Base-by-base conservation (phyloP, 2,888 invertebrate genomes). In the Heteromurus nitidus region DNA sequence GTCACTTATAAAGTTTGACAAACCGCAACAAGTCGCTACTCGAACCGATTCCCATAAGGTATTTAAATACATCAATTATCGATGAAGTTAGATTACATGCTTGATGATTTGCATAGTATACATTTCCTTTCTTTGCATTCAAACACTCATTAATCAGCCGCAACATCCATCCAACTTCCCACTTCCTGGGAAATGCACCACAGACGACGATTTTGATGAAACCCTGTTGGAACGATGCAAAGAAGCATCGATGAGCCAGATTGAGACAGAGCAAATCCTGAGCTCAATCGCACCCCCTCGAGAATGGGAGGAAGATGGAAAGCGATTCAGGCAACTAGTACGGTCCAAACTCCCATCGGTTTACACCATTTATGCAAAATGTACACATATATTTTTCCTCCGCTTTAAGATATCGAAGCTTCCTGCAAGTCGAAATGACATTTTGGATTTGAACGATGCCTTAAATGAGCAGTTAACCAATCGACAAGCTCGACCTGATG, bases 281-380 rank as follows among this genome's bases (percentile, higher is more conserved):
- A 53, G 79, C 36, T 72, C 82, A 0, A 82, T 82, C 30, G 77
- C 73, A 11, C 77, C 73, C 18, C 82, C 82, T 24, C 42, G 73
- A 22, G 82, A 82, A 62, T 82, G 77, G 77, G 77, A 72, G 18
- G 82, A 82, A 53, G 82, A 82, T 16, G 77, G 82, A 30, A 82
- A 79, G 18, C 67, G 42, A 1, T 73, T 28, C 26, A 44, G 47
- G 1, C 82, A 82, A 50, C 65, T 73, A 24, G 82, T 82, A 73
- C 5, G 9, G 20, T 22, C 47, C 24, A 2, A 42, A 2, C 22
- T 67, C 20, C 31, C 13, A 13, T n/a, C n/a, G n/a, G n/a, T n/a
- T n/a, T n/a, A n/a, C n/a, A n/a, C n/a, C n/a, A n/a, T n/a, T n/a
- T n/a, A n/a, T n/a, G n/a, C n/a, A n/a, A n/a, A n/a, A n/a, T n/a